These are phyloP conservation scores for Drosophila ogumai DNA, from an alignment of 1,140 invertebrate genomes.

Conservation along the genomic window DNA sequence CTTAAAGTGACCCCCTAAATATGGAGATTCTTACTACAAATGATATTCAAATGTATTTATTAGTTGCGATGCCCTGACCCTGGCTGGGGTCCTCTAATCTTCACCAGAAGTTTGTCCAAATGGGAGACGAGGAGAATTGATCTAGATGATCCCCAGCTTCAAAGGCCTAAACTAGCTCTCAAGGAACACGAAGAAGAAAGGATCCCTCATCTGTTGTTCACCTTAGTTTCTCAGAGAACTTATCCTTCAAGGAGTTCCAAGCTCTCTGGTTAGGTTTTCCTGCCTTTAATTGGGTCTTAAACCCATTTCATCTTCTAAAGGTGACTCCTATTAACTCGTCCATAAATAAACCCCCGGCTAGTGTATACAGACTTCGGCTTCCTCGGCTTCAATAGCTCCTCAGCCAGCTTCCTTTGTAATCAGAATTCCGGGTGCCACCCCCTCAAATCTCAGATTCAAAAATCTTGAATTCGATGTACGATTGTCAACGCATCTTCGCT, in stretches of 20 bases:
- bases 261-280: too few species aligned
- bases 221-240: too few species aligned
- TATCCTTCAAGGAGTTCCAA: too few species aligned
- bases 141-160: too few species aligned
- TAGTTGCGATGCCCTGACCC: background rate
- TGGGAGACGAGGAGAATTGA: background rate
- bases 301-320: too few species aligned
- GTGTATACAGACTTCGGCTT: background rate
- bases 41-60: slow-evolving; percentile 13
- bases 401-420: background rate
- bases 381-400: background rate
- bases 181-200: too few species aligned
- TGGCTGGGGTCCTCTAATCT: background rate
- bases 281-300: too few species aligned
- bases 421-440: background rate
- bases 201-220: too few species aligned
- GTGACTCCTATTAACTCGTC: background rate
- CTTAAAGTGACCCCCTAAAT: background rate
- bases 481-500: slow-evolving; percentile 20
- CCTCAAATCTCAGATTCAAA: background rate
- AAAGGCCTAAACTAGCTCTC: too few species aligned
- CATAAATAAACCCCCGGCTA: background rate
- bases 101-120: background rate
- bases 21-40: slow-evolving; percentile 8
- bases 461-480: background rate